phyloP scores from a whole-genome alignment of 2,888 invertebrate genomes.

The Drosophila hamatofila region DNA sequence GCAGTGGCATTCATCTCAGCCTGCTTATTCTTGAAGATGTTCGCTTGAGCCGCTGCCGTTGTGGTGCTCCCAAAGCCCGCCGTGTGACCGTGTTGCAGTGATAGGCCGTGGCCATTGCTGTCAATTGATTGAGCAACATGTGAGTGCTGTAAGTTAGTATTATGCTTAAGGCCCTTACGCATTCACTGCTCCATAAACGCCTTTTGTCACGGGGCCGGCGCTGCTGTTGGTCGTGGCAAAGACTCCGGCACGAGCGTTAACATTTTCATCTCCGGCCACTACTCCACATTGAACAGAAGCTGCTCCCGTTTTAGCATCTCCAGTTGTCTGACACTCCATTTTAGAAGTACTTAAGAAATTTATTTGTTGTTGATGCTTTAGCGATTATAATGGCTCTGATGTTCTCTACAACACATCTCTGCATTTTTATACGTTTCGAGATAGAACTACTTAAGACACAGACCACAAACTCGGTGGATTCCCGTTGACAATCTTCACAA shows the following conservation, averaged over 20 bases:
- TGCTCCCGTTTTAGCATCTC: constrained; percentile 63
- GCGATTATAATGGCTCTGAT: constrained; percentile 12
- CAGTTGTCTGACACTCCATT: constrained; percentile 67
- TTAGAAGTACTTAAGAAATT: background rate
- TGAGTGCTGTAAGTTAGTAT: background rate
- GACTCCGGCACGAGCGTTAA: constrained; percentile 67
- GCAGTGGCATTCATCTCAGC: constrained; percentile 67
- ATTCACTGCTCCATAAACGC: constrained; percentile 70
- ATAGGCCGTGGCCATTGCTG: constrained; percentile 77
- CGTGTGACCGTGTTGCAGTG: constrained; percentile 69
- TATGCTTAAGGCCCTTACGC: constrained; percentile 60
- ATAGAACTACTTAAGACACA: background rate
- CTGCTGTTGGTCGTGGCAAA: constrained; percentile 71
- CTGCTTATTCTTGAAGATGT: constrained; percentile 63
- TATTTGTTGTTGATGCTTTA: constrained; percentile 12
- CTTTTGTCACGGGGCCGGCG: constrained; percentile 71
- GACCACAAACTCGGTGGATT: constrained; percentile 35
- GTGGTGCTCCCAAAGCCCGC: constrained; percentile 60
- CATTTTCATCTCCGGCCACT: constrained; percentile 55
- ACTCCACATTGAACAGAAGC: constrained; percentile 58
- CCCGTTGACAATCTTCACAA: constrained; percentile 22
- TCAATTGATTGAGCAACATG: background rate
- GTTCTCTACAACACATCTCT: background rate
- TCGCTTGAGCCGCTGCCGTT: constrained; percentile 58
- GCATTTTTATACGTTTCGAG: constrained; percentile 32